Conservation (phyloP, 2,797 vertebrate species). For the Lepidocolaptes lacrymiger region DNA sequence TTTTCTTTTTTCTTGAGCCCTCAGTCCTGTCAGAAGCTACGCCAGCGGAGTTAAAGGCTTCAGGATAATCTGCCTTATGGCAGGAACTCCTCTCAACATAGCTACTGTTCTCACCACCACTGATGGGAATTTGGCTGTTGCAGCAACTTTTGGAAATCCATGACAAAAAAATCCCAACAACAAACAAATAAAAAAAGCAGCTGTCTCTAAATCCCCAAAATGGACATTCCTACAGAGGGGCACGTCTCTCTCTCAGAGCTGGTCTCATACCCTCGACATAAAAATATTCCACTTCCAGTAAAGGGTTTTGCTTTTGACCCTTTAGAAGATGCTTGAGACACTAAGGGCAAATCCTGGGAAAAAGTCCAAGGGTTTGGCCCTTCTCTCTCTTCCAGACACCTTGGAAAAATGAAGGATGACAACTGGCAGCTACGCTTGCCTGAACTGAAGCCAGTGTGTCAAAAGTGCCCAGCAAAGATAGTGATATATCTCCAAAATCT, state of each 20-base stretch:
- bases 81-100: not conserved
- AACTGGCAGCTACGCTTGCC: not conserved
- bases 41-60: not conserved
- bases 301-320: not conserved
- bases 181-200: not conserved
- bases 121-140: not conserved
- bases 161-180: too few relatives aligned
- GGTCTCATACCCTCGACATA: not conserved
- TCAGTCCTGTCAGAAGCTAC: not conserved
- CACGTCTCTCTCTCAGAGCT: not conserved
- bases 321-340: not conserved
- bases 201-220: not conserved
- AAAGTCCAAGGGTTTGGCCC: not conserved
- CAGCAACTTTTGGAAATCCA: not conserved
- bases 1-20: not conserved
- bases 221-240: not conserved
- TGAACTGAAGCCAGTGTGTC: not conserved
- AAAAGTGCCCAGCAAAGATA: not conserved
- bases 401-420: not conserved
- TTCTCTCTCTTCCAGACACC: not conserved
- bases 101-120: not conserved
- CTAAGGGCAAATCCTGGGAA: not conserved
- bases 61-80: not conserved
- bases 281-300: not conserved
- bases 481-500: not conserved